Evolutionary conservation across 2,797 vertebrate genomes (phyloP), one percentile per base, ranked within the genome.

Genomic region (Nothura maculosa): DNA sequence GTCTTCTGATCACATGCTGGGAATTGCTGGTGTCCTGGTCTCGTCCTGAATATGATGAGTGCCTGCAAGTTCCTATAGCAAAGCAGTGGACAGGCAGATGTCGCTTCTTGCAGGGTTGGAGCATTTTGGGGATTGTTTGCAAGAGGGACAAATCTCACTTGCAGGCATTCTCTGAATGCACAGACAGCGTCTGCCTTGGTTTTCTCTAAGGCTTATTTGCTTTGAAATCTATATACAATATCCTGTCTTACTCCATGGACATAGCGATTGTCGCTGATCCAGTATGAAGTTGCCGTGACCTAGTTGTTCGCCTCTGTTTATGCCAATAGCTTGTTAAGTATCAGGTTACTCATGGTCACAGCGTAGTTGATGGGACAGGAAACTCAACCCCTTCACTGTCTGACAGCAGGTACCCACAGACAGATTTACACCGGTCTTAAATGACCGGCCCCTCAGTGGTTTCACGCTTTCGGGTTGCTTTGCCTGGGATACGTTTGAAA

Each of bases 201-300:
- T 76, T 82, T 63, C 54, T 27, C 75, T 70, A 55, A 52, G 66
- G 28, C 1, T 19, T 60, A 34, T 90, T 94, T 91, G 55, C 81
- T 94, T 93, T 95, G 93, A 96, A 95, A 94, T 86, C 82, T 86
- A 74, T 87, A 70, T 86, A 58, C 77, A 76, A 89, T 89, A 89
- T 93, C 85, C 92, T 93, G 82, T 94, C 80, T 67, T 87, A 42
- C 43, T 81, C 13, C 0, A 7, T 76, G 87, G 92, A 79, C 83
- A 9, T 22, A 83, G 80, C 0, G 8, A 89, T 92, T 94, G 92
- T 73, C 87, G 9, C 85, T 47, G 34, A 79, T 91, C 63, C 85
- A 36, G 48, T 81, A 75, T 0, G 9, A 91, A 94, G 92, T 45
- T 25, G 18, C 60, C 10, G 5, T 64, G 82, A 90, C 85, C 62